These are phyloP conservation scores for Zelostemma sp. DNA, from an alignment of 1,140 invertebrate species.

Conservation along the genomic window DNA sequence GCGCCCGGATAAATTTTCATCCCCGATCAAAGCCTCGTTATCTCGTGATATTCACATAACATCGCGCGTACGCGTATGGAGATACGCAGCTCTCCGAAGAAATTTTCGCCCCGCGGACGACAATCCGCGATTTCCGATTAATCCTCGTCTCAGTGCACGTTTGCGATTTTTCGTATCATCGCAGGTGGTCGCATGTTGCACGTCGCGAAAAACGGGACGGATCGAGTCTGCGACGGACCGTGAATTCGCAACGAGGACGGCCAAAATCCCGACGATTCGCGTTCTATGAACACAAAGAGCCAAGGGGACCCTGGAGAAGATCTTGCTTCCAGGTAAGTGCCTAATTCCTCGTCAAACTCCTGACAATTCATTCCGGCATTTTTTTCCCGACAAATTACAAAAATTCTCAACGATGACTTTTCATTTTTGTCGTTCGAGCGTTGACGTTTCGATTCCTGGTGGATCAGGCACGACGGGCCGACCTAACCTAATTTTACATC, in stretches of 20 bases:
- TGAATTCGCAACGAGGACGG: slow-evolving; percentile 22
- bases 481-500: slow-evolving; percentile 3
- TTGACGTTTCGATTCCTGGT: neutral
- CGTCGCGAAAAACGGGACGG: too few relatives aligned
- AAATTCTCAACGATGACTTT: neutral
- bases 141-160: too few relatives aligned
- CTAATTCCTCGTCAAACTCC: too few relatives aligned
- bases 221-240: neutral
- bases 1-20: too few relatives aligned
- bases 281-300: slow-evolving; percentile 68
- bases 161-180: too few relatives aligned
- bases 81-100: too few relatives aligned
- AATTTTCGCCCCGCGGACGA: too few relatives aligned
- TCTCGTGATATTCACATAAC: too few relatives aligned
- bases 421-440: neutral
- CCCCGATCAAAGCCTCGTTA: too few relatives aligned
- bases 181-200: too few relatives aligned
- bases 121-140: too few relatives aligned
- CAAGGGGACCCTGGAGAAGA: slow-evolving; percentile 70
- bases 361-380: neutral
- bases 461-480: neutral
- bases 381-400: neutral
- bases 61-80: too few relatives aligned
- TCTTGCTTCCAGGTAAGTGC: slow-evolving; percentile 68
- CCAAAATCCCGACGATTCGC: slow-evolving; percentile 58